A percentile compares a stretch with the other conserved stretches of the same genome.
Evolutionary conservation across 2,113 vertebrate species (phyloP).

Genomic region (Scortum barcoo): DNA sequence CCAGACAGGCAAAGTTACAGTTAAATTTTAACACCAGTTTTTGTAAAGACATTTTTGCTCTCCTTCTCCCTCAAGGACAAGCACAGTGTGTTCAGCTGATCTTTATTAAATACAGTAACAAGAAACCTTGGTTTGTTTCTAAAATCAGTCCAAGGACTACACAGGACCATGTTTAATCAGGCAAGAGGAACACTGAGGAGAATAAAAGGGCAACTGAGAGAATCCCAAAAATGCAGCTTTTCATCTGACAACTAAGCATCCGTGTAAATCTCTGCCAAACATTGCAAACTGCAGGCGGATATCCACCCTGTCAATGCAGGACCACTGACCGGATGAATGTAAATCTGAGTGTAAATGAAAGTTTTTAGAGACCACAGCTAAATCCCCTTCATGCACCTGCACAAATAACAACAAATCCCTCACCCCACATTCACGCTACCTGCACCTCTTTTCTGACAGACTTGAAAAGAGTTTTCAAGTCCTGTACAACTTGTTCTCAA

Average conservation of each 20-base stretch:
- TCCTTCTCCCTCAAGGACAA: background rate
- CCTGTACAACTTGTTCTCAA: background rate
- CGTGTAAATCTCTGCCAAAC: background rate
- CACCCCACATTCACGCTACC: background rate
- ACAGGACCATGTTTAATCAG: background rate
- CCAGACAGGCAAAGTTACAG: background rate
- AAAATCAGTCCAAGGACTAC: background rate
- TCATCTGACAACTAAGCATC: background rate
- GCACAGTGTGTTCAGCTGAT: background rate
- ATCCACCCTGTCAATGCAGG: background rate
- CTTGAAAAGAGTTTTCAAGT: background rate
- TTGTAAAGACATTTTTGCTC: too few species aligned
- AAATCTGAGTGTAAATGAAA: background rate
- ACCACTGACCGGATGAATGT: background rate
- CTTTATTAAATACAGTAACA: too few species aligned
- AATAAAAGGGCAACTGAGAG: background rate
- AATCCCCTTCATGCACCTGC: too few species aligned
- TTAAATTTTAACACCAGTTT: too few species aligned
- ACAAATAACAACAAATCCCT: background rate
- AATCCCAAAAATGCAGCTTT: constrained; percentile 2
- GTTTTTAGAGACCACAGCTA: background rate
- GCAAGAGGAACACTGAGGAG: background rate
- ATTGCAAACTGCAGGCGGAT: background rate
- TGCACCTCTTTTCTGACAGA: background rate
- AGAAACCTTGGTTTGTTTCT: background rate